Evolutionary conservation across 2,888 invertebrate genomes (phyloP), one percentile per base, ranked within the genome.

Genomic region (Dicycla oo): DNA sequence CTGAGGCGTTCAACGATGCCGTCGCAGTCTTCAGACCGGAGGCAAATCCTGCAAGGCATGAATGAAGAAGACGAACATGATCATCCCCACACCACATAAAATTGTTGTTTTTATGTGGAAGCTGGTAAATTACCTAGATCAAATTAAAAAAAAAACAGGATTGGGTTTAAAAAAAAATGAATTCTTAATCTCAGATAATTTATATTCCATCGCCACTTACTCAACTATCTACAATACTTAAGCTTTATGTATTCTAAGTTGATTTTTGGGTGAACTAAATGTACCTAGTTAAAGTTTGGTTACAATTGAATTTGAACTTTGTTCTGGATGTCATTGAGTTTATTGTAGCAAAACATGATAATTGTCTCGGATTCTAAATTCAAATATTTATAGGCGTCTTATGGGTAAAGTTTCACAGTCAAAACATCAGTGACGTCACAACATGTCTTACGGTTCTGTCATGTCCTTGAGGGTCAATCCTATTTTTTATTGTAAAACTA

Each of bases 1-100:
- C n/a, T 71, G 72, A 71, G 79, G 56, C 80, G 76, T 6, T 73
- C 80, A 5, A 69, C 56, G 23, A 80, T 73, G 73, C 51, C 71
- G 1, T 7, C 45, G 3, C 80, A 65, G 18, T 0, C 23, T 18
- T n/a, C 11, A 13, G 80, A 80, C 20, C 60, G 45, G 3, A 68
- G 1, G 43, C 60, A 71, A 45, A 72, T 76, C 2, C 30, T 79
- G 11, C 61, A 47, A 5, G 56, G 1, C 0, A 57, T 53, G 56
- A 3, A 40, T 0, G 70, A 79, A 18, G 75, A 67, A 43, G 40
- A 71, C 0, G 74, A 65, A 45, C 23, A n/a, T 8, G 40, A 26
- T 5, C 11, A 8, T 5, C 15, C 45, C 1, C 47, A 47, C 15
- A 43, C 13, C 11, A 15, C 40, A 26, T n/a, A 38, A 45, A 45